These are phyloP conservation scores for Ceramica pisi DNA, from an alignment of 2,888 invertebrate species.

Conservation along the genomic window DNA sequence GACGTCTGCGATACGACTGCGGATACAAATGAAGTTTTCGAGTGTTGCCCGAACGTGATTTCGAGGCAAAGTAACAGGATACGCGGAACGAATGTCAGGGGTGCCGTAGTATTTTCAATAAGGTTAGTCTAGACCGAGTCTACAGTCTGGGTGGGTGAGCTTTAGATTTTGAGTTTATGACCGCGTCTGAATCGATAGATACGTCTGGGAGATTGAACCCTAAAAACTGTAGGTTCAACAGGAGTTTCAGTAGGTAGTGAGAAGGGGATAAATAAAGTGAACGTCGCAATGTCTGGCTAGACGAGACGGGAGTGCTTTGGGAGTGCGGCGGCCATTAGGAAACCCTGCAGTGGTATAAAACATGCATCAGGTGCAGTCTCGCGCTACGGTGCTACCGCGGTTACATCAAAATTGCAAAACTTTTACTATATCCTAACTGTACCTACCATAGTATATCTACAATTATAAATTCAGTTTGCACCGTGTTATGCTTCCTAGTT, in stretches of 20 bases:
- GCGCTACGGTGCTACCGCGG: constrained; percentile 40
- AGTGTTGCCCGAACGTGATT: constrained; percentile 52
- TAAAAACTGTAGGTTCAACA: constrained; percentile 18
- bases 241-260: constrained; percentile 10
- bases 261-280: constrained; percentile 26
- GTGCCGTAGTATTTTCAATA: constrained; percentile 72
- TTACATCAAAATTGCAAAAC: constrained; percentile 57
- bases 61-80: constrained; percentile 43
- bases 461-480: constrained; percentile 28
- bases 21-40: constrained; percentile 51
- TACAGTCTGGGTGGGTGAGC: constrained; percentile 77
- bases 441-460: constrained; percentile 6
- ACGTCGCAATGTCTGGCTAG: constrained; percentile 26
- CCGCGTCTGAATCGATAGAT: constrained; percentile 66
- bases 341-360: constrained; percentile 63
- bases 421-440: constrained; percentile 24
- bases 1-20: constrained; percentile 24
- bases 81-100: constrained; percentile 44
- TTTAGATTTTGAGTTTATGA: constrained; percentile 65
- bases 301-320: constrained; percentile 12
- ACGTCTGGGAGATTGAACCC: constrained; percentile 59
- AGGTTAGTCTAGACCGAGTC: constrained; percentile 86
- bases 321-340: constrained; percentile 34
- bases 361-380: constrained; percentile 65
- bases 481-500: constrained; percentile 36